A percentile compares a stretch with the other conserved stretches of the same genome.
These are phyloP conservation scores for Papilio gigon DNA, from an alignment of 2,888 invertebrate genomes.

Conservation along the genomic window DNA sequence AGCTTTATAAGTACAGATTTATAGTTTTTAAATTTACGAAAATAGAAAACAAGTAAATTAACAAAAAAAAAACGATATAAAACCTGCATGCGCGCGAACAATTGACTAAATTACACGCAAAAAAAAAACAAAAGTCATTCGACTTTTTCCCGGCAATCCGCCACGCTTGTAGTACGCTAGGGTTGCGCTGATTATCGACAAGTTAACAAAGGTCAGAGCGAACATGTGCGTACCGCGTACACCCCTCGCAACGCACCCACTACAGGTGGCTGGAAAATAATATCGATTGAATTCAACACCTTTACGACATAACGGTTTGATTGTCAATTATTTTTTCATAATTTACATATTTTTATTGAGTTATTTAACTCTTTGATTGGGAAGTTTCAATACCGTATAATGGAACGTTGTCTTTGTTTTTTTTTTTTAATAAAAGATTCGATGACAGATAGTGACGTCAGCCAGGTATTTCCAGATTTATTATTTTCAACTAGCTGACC, in stretches of 20 bases:
- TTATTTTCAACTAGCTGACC: too few relatives aligned
- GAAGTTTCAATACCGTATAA: too few relatives aligned
- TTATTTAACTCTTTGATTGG: too few relatives aligned
- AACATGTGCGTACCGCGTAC: conserved; percentile 35
- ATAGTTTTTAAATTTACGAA: too few relatives aligned
- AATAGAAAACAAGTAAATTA: neutral
- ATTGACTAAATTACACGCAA: neutral
- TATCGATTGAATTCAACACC: conserved; percentile 39
- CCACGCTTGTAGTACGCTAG: conserved; percentile 28
- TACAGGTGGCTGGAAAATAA: conserved; percentile 40
- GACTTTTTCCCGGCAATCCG: conserved; percentile 35
- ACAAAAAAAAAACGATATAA: neutral
- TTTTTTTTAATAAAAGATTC: too few relatives aligned
- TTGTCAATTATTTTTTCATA: conserved; percentile 6
- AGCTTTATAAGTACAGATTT: too few relatives aligned
- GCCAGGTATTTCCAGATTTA: too few relatives aligned
- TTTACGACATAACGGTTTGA: conserved; percentile 24
- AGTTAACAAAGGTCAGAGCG: conserved; percentile 39
- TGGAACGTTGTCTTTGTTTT: too few relatives aligned
- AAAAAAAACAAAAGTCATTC: conserved; percentile 25
- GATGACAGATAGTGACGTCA: too few relatives aligned
- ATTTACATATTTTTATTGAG: neutral
- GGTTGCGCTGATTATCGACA: conserved; percentile 41
- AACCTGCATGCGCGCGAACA: neutral
- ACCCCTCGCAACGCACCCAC: conserved; percentile 33